phyloP scores from a whole-genome alignment of 2,113 vertebrate species.

The Seriola rivoliana region DNA sequence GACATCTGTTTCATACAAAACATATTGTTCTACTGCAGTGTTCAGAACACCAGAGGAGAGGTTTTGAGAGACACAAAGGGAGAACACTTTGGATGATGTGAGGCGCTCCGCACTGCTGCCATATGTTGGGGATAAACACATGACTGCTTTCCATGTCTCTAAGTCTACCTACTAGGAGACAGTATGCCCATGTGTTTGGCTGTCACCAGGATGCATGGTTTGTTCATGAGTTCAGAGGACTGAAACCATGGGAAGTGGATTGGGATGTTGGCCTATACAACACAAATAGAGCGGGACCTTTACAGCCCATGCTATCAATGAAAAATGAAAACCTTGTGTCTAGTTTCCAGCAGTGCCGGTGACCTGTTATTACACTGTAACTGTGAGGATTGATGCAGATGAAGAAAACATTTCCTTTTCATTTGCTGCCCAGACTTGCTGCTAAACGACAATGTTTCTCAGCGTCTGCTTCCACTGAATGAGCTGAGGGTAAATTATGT shows the following conservation, averaged over 20 bases:
- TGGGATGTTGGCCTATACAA: background rate
- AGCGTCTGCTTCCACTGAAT: conserved; percentile 1
- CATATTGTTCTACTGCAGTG: conserved; percentile 5
- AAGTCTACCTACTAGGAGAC: no score
- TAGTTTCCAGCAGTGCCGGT: background rate
- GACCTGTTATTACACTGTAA: background rate
- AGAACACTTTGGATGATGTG: background rate
- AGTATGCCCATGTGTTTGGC: background rate
- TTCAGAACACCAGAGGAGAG: background rate
- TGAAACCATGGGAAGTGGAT: background rate
- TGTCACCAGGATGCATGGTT: background rate
- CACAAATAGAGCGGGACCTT: background rate
- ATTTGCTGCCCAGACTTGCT: conserved; percentile 27
- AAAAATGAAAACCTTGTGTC: background rate
- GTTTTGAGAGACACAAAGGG: background rate
- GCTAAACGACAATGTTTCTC: background rate
- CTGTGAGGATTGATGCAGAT: background rate
- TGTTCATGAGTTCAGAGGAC: background rate
- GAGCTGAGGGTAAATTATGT: conserved; percentile 14
- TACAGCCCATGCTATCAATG: background rate
- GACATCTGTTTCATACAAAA: background rate
- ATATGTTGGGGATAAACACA: background rate
- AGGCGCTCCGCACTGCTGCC: background rate
- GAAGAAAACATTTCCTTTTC: conserved; percentile 15
- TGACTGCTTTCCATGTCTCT: background rate